Percentiles rank a stretch among this genome's conserved stretches.
Conservation (phyloP, 1,140 invertebrate genomes). For the Aphis craccivora region DNA sequence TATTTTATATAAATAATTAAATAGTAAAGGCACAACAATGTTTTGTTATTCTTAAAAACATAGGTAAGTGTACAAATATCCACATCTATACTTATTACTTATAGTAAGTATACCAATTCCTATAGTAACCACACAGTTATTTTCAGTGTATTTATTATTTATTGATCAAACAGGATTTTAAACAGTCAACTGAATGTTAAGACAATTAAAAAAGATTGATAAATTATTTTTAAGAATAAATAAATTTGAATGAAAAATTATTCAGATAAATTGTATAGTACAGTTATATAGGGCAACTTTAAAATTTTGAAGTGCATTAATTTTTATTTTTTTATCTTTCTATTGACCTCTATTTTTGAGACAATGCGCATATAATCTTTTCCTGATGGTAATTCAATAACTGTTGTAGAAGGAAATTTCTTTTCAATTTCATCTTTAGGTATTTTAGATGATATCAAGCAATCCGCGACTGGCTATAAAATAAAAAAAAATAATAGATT, state of each 20-base stretch:
- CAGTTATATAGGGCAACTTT: not conserved
- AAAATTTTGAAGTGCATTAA: not conserved
- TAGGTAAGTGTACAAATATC: not conserved
- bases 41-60: no score
- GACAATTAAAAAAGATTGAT: no score
- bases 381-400: slow-evolving; percentile 37
- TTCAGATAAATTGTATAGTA: not conserved
- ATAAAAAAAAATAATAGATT: not conserved
- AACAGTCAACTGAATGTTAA: no score
- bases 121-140: no score
- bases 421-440: slow-evolving; percentile 15
- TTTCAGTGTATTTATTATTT: not conserved
- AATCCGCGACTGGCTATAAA: slow-evolving; percentile 8
- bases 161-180: not conserved
- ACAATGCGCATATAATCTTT: slow-evolving; percentile 48
- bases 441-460: slow-evolving; percentile 2
- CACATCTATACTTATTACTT: not conserved
- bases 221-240: not conserved
- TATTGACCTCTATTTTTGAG: not conserved
- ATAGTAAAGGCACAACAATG: not conserved
- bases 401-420: not conserved
- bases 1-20: no score
- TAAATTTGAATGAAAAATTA: not conserved
- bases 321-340: not conserved
- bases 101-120: no score